Evolutionary conservation across 1,140 invertebrate genomes (phyloP), one percentile per base, ranked within the genome.

Genomic region (Bombyx mandarina): DNA sequence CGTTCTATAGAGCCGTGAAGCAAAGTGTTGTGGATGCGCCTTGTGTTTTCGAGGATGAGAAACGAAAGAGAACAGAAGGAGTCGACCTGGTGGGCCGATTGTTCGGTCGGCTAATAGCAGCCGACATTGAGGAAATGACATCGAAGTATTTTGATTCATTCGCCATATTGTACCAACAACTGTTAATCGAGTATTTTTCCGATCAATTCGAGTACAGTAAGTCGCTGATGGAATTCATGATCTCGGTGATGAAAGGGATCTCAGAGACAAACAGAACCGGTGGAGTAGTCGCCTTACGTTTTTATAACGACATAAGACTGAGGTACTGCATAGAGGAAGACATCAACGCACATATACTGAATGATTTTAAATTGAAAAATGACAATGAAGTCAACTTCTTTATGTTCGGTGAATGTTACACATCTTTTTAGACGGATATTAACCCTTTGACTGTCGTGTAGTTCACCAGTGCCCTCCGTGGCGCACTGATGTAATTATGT

Each of bases 41-140:
- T 6, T 54, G 63, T 18, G 50, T 70, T 4, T 77, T 77, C 47
- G 56, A 64, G 8, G 54, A 73, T 43, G 26, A 48, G 9, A 56
- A 52, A 52, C 43, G 45, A n/a, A 69, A 68, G 49, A 26, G 45
- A 46, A 58, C 53, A 6, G 63, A 75, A 7, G 71, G 66, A n/a
- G 61, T 69, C 44, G 57, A 73, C 18, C 58, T 62, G 3, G 69
- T 80, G 8, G 74, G 77, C 8, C 47, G 59, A 6, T 54, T 66
- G 35, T 76, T 78, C 7, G 77, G 80, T 0, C 67, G 71, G n/a
- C 71, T 73, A 8, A 65, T 83, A 46, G 72, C 69, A 0, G 49
- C 56, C n/a, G 78, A 79, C 60, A 60, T 77, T 7, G 62, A 63
- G 42, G 61, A 81, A 47, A 58, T 81, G 7, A 61, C 59, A 0